phyloP scores from a whole-genome alignment of 2,113 vertebrate genomes.

The Atherinomorus stipes region DNA sequence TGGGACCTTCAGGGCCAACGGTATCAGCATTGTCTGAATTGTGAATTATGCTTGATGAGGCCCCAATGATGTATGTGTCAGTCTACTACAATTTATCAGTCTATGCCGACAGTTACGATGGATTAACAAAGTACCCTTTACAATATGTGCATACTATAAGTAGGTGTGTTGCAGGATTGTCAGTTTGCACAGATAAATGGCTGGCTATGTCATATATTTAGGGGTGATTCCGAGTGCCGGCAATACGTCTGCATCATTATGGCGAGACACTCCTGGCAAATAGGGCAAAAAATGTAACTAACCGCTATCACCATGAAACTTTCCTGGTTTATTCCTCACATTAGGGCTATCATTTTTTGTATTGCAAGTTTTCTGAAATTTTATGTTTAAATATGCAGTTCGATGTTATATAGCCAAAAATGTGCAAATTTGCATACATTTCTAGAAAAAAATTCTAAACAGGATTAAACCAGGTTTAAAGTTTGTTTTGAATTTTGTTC shows the following conservation, averaged over 20 bases:
- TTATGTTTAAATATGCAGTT: too few species aligned
- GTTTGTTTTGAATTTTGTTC: too few species aligned
- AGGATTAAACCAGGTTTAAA: too few species aligned
- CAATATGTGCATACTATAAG: constrained; percentile 4
- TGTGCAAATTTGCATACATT: too few species aligned
- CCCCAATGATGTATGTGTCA: constrained; percentile 52
- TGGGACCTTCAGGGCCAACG: background rate
- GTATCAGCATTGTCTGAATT: constrained; percentile 43
- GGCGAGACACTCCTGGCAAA: too few species aligned
- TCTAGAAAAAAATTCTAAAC: too few species aligned
- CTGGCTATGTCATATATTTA: constrained; percentile 1
- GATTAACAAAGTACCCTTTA: constrained; percentile 26
- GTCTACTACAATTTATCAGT: constrained; percentile 45
- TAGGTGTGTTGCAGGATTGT: constrained; percentile 6
- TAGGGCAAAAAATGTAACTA: too few species aligned
- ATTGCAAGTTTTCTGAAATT: too few species aligned
- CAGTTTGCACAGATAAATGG: constrained; percentile 37
- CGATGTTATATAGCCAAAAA: too few species aligned
- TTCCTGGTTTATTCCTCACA: too few species aligned
- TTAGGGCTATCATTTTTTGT: too few species aligned
- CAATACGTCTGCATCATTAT: constrained; percentile 33
- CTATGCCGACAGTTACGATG: constrained; percentile 38
- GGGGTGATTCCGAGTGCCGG: constrained; percentile 33
- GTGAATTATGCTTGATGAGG: constrained; percentile 54
- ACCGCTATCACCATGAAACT: too few species aligned